Percentiles rank a stretch among this genome's conserved stretches.
These are phyloP conservation scores for Nematopogon swammerdamellus DNA, from an alignment of 2,888 invertebrate genomes.

Conservation along the genomic window DNA sequence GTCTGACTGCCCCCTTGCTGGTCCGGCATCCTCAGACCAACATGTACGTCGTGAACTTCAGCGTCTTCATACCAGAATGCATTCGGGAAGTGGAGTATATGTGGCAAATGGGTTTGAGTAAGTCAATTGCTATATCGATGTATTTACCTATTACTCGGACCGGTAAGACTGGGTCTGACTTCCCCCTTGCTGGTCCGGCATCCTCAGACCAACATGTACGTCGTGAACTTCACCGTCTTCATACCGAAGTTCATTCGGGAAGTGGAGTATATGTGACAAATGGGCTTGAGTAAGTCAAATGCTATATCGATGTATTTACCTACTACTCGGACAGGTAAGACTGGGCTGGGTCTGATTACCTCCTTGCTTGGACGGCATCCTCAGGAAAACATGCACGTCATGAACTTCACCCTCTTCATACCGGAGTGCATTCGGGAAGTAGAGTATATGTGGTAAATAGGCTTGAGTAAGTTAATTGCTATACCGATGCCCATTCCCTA, in stretches of 20 bases:
- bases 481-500: too few species aligned
- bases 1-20: constrained; percentile 68
- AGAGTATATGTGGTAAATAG: too few species aligned
- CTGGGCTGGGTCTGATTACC: too few species aligned
- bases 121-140: constrained; percentile 19
- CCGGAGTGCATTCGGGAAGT: too few species aligned
- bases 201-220: constrained; percentile 64
- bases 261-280: constrained; percentile 77
- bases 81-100: constrained; percentile 80
- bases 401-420: too few species aligned
- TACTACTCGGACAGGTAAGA: too few species aligned
- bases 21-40: constrained; percentile 64
- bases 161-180: constrained; percentile 64
- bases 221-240: constrained; percentile 70
- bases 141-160: too few species aligned
- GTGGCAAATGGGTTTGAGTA: constrained; percentile 68
- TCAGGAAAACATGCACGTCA: too few species aligned
- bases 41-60: constrained; percentile 69
- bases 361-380: too few species aligned
- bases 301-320: too few species aligned
- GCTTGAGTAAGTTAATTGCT: too few species aligned
- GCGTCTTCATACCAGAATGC: constrained; percentile 66
- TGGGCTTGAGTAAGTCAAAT: constrained; percentile 58
- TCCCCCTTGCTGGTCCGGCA: too few species aligned
- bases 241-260: constrained; percentile 73